Evolutionary conservation across 2,888 invertebrate species (phyloP).

Genomic region (Erynnis tages): DNA sequence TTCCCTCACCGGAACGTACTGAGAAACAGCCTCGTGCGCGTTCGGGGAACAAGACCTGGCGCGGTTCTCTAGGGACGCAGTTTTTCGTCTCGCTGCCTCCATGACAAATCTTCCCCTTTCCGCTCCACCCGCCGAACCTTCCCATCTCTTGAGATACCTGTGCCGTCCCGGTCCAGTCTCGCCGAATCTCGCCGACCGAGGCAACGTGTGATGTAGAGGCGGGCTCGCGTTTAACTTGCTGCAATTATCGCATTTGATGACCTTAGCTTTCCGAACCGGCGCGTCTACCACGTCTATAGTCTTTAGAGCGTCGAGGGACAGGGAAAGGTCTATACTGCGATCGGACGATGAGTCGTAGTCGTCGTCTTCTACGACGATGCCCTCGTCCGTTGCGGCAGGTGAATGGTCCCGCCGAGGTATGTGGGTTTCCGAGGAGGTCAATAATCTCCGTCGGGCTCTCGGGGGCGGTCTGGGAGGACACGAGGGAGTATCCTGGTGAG

Average conservation of each 20-base stretch:
- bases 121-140: conserved; percentile 65
- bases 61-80: conserved; percentile 65
- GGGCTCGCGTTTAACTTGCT: conserved; percentile 61
- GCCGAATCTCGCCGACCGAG: conserved; percentile 63
- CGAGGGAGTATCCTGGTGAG: conserved; percentile 56
- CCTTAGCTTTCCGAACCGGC: conserved; percentile 66
- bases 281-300: conserved; percentile 67
- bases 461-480: conserved; percentile 73
- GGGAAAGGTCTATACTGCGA: conserved; percentile 78
- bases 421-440: conserved; percentile 65
- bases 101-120: conserved; percentile 65
- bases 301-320: conserved; percentile 76
- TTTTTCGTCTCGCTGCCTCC: conserved; percentile 70
- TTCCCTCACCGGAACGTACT: conserved; percentile 86
- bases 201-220: conserved; percentile 67
- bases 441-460: conserved; percentile 65
- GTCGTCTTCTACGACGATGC: conserved; percentile 79
- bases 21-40: conserved; percentile 73
- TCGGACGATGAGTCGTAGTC: conserved; percentile 81
- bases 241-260: conserved; percentile 73
- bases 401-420: conserved; percentile 69
- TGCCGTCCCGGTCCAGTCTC: conserved; percentile 68
- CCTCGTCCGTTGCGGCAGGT: conserved; percentile 76
- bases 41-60: conserved; percentile 76
- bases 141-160: conserved; percentile 73